phyloP scores from a whole-genome alignment of 2,113 vertebrate genomes.

The Anolis sagrei region DNA sequence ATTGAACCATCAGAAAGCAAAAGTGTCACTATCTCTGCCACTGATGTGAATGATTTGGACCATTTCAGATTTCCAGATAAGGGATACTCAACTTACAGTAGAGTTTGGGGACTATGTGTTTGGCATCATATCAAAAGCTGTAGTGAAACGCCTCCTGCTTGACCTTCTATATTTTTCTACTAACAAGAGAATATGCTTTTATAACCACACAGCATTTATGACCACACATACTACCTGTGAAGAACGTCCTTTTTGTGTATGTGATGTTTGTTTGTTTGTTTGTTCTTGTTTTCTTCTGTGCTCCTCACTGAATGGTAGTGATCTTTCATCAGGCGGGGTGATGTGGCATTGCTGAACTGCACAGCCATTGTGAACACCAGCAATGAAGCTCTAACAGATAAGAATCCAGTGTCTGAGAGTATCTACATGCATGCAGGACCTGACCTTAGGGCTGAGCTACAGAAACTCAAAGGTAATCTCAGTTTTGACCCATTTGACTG shows the following conservation, averaged over 20 bases:
- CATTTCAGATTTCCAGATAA: too few species aligned
- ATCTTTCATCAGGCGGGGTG: slow-evolving; percentile 82
- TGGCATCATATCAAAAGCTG: too few species aligned
- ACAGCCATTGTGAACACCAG: slow-evolving; percentile 95
- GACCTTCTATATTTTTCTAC: too few species aligned
- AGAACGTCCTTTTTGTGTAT: not conserved
- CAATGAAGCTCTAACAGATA: slow-evolving; percentile 94
- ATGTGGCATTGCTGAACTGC: slow-evolving; percentile 91
- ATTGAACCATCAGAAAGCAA: too few species aligned
- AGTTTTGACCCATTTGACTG: not conserved
- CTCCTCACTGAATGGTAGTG: slow-evolving; percentile 19
- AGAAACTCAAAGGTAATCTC: slow-evolving; percentile 91
- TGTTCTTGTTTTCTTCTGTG: not conserved
- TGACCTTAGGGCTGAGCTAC: slow-evolving; percentile 90
- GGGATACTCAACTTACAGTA: too few species aligned
- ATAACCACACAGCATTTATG: not conserved
- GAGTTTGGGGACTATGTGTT: too few species aligned
- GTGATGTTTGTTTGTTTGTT: not conserved
- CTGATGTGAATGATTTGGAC: too few species aligned
- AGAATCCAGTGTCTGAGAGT: slow-evolving; percentile 92
- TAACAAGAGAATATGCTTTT: too few species aligned
- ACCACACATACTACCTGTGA: not conserved
- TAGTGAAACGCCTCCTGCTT: too few species aligned
- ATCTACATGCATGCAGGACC: slow-evolving; percentile 90
- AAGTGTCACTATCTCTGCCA: too few species aligned